Evolutionary conservation across 2,888 invertebrate species (phyloP).

Genomic region (Latrodectus hesperus): DNA sequence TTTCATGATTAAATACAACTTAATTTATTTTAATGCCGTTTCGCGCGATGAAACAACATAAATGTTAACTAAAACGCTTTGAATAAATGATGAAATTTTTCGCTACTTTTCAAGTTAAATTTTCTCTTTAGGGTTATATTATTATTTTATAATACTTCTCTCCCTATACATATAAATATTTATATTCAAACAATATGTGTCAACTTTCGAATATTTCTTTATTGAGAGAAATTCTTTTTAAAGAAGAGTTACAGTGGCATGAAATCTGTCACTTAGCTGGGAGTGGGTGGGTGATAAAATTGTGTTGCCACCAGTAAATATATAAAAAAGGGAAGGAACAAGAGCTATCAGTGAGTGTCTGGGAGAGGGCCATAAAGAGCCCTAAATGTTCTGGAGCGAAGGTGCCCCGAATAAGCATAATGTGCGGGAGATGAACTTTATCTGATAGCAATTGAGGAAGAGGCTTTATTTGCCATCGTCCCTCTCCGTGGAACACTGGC

Average conservation of each 20-base stretch:
- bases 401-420: constrained; percentile 53
- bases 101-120: too few species aligned
- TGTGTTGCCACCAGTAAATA: constrained; percentile 16
- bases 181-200: too few species aligned
- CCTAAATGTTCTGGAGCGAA: constrained; percentile 1
- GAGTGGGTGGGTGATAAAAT: constrained; percentile 32
- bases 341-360: background rate
- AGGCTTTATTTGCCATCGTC: background rate
- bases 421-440: constrained; percentile 62
- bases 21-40: too few species aligned
- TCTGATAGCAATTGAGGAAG: constrained; percentile 43
- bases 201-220: too few species aligned
- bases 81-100: too few species aligned
- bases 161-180: too few species aligned
- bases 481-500: constrained; percentile 1
- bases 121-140: too few species aligned
- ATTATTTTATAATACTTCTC: too few species aligned
- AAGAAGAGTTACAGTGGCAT: background rate
- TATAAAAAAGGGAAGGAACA: constrained; percentile 4
- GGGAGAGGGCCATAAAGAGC: constrained; percentile 40
- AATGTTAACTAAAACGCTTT: too few species aligned
- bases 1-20: too few species aligned
- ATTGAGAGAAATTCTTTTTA: too few species aligned
- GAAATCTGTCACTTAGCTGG: background rate
- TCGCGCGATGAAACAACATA: too few species aligned